Evolutionary conservation across 2,888 invertebrate genomes (phyloP), one percentile per base, ranked within the genome.

Genomic region (Hylaea fasciaria): DNA sequence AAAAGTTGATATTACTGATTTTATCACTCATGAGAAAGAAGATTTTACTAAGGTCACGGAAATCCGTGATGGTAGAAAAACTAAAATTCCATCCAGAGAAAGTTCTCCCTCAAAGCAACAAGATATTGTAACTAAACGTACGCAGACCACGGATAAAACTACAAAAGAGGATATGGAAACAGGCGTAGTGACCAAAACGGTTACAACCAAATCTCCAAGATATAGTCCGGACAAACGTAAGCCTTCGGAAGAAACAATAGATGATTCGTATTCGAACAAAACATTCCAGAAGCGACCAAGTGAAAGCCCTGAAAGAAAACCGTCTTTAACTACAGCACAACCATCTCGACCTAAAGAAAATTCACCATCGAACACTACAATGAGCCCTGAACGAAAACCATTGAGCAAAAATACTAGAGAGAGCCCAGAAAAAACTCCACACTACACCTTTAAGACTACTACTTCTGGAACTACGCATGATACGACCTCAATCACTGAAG

Each of bases 61-160:
- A 40, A 13, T 50, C 32, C 40, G 14, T 53, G 66, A 67, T 14
- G 63, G 64, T 9, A 77, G 64, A 11, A 77, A 70, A 48, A 29
- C 65, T 3, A 75, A 61, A 51, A 49, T 17, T 48, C 57, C 66
- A 9, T 54, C 64, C 0, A 72, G 77, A 57, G 81, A 82, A n/a
- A 77, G 60, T 39, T 86, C 86, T 4, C 83, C 85, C 0, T 76
- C 80, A 13, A 85, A 87, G 70, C 66, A 80, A n/a, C 71, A 77
- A 60, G 80, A 84, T 53, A 78, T 79, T 28, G 77, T 74, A 45
- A 64, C 68, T 17, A 65, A 66, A 57, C 68, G 71, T 7, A 74
- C 71, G 40, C 40, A 52, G 50, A 39, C 35, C 17, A 54, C 67
- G 40, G 51, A 68, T 51, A 47, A 45, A 7, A 68, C 47, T 4